A percentile compares a stretch with the other conserved stretches of the same genome.
Conservation (phyloP, 2,888 invertebrate genomes). For the Dryomyza anilis region DNA sequence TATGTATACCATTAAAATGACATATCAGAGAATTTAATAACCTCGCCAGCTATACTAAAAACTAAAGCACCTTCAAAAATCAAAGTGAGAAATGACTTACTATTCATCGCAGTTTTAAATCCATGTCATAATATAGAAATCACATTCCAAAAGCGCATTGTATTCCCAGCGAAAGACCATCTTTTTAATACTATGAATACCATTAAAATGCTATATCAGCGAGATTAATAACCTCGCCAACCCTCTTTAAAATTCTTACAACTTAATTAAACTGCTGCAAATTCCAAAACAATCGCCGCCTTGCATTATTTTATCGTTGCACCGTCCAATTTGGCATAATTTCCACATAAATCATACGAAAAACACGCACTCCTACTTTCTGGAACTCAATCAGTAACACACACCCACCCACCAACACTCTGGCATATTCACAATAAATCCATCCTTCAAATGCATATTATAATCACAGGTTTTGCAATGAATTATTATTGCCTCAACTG, state of each 20-base stretch:
- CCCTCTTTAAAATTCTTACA: background rate
- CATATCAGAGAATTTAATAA: too few relatives aligned
- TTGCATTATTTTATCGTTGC: background rate
- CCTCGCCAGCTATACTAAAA: too few relatives aligned
- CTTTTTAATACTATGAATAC: too few relatives aligned
- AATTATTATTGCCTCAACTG: slow-evolving; percentile 5
- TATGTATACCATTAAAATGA: too few relatives aligned
- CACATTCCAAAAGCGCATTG: too few relatives aligned
- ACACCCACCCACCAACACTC: background rate
- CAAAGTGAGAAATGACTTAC: too few relatives aligned
- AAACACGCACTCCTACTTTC: slow-evolving; percentile 15
- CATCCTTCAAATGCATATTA: slow-evolving; percentile 4
- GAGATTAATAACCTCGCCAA: too few relatives aligned
- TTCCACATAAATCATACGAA: slow-evolving; percentile 13
- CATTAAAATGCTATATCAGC: too few relatives aligned
- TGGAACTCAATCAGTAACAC: background rate
- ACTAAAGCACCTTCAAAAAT: too few relatives aligned
- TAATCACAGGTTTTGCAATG: slow-evolving; percentile 15
- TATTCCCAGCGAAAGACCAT: too few relatives aligned
- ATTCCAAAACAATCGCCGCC: background rate
- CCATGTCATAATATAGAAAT: too few relatives aligned
- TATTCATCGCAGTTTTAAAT: too few relatives aligned
- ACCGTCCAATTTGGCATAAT: slow-evolving; percentile 10
- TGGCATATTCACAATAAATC: background rate
- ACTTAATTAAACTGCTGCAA: slow-evolving; percentile 18